These are phyloP conservation scores for Deilephila porcellus DNA, from an alignment of 2,888 invertebrate species.

Conservation along the genomic window DNA sequence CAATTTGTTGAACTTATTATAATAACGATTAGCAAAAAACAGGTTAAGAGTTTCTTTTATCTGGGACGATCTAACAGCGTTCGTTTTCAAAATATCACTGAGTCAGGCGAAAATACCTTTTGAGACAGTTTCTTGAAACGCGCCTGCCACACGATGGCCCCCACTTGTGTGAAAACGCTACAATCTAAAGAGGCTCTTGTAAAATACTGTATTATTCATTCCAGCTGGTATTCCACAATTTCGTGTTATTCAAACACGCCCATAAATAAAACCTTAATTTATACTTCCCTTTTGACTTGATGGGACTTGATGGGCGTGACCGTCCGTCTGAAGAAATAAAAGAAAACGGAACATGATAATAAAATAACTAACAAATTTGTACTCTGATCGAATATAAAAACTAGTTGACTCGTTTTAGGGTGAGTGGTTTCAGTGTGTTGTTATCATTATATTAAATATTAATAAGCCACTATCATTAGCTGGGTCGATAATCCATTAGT, in stretches of 20 bases:
- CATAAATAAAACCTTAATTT: slow-evolving; percentile 11
- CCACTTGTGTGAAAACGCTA: slow-evolving; percentile 25
- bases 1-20: background rate
- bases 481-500: slow-evolving; percentile 54
- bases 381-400: background rate
- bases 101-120: slow-evolving; percentile 6
- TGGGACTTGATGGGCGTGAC: background rate
- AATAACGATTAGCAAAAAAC: background rate
- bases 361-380: background rate
- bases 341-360: background rate
- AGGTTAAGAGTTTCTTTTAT: background rate
- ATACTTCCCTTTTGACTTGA: slow-evolving; percentile 11
- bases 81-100: background rate
- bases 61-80: background rate
- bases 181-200: slow-evolving; percentile 25
- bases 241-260: background rate
- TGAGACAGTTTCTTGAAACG: slow-evolving; percentile 7
- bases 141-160: slow-evolving; percentile 7
- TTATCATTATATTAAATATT: slow-evolving; percentile 49
- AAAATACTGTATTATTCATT: slow-evolving; percentile 20
- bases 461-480: slow-evolving; percentile 46
- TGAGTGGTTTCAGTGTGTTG: slow-evolving; percentile 27
- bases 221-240: slow-evolving; percentile 12
- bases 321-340: slow-evolving; percentile 4
- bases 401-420: background rate